Base-by-base conservation (phyloP, 1,140 invertebrate genomes). In the Dendroctonus ponderosae region DNA sequence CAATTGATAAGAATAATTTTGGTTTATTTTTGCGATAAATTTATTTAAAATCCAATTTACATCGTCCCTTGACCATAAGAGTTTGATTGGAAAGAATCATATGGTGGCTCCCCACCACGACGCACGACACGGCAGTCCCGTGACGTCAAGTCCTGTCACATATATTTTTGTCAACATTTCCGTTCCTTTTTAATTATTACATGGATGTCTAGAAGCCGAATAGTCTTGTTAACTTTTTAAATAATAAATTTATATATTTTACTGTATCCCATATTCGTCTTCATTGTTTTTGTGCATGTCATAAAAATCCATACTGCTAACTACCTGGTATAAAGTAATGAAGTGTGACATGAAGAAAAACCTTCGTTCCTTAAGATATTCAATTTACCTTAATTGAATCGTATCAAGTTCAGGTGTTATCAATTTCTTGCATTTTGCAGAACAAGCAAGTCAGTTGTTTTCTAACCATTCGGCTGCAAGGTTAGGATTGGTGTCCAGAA, bases 401-500 rank as follows among this genome's bases (percentile, higher is more conserved):
- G 37, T 14, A 12, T 8, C 12, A 41, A 57, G 6, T 12, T 41
- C 37, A 41, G 54, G 26, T 26, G 26, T 26, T 57, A 57, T 41
- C 11, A 57, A 42, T 43, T 9, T 6, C 5, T 41, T 57, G 38
- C 5, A 38, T 51, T 15, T 11, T n/a, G 41, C 11, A 44, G 40
- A 46, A n/a, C 14, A 48, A 46, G 12, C 12, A 38, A 38, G 37
- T 7, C 38, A 38, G 26, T 46, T 60, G 38, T 9, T 48, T 46
- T 26, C 15, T 6, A 38, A 48, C 12, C 8, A 14, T 50, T n/a
- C 37, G 12, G 9, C 50, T 37, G 42, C 6, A 49, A 62, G 59
- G 59, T 50, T 62, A 51, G 48, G 42, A 62, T 62, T 62, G 11
- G n/a, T 51, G 59, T 62, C 11, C 38, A 62, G 49, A 51, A 41